Evolutionary conservation across 2,888 invertebrate genomes (phyloP).

Genomic region (Dasysyrphus albostriatus): DNA sequence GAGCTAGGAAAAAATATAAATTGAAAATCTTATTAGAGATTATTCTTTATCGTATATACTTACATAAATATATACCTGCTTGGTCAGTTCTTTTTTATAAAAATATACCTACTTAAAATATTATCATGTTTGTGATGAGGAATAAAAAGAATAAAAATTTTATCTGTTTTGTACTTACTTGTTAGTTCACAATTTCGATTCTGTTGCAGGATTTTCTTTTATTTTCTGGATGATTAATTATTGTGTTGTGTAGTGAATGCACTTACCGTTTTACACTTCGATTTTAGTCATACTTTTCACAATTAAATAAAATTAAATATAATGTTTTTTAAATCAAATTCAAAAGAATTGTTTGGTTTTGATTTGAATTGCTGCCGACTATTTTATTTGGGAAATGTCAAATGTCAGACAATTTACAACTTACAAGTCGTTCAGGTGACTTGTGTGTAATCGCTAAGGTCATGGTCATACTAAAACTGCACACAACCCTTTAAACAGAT

Average conservation of each 20-base stretch:
- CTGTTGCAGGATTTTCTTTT: neutral
- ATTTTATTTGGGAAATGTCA: neutral
- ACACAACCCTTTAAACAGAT: too few relatives aligned
- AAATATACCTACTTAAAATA: conserved; percentile 18
- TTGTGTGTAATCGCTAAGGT: neutral
- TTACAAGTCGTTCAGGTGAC: neutral
- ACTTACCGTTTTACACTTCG: neutral
- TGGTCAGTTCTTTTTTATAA: conserved; percentile 37
- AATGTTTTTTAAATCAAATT: neutral
- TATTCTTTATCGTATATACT: neutral
- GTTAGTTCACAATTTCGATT: neutral
- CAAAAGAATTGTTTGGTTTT: neutral
- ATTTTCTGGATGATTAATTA: neutral
- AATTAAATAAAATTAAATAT: too few relatives aligned
- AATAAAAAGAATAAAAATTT: conserved; percentile 26
- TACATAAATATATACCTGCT: conserved; percentile 7
- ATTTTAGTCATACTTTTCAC: neutral
- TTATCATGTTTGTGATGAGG: conserved; percentile 39
- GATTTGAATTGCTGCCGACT: neutral
- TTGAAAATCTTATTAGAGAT: conserved; percentile 5
- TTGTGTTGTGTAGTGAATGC: neutral
- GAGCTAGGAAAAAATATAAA: conserved; percentile 1
- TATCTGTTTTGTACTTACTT: neutral
- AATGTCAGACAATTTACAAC: neutral
- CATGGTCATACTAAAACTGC: too few relatives aligned